phyloP scores from a whole-genome alignment of 2,888 invertebrate species.

The Hirtodrosophila histrioides region DNA sequence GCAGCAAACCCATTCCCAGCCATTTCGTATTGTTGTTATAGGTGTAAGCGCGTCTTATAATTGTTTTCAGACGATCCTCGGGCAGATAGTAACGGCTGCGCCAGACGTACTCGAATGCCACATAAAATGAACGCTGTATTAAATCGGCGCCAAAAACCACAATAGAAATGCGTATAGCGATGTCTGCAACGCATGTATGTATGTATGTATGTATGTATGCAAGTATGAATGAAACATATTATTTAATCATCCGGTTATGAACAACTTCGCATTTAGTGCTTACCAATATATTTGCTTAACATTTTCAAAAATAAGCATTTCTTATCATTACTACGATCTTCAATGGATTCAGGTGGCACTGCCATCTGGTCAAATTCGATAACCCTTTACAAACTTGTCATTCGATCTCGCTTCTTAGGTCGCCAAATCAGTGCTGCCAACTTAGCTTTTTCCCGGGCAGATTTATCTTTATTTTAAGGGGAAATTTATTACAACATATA shows the following conservation, averaged over 20 bases:
- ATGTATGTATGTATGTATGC: background rate
- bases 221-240: background rate
- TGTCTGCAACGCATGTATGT: slow-evolving; percentile 43
- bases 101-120: slow-evolving; percentile 45
- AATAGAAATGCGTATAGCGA: slow-evolving; percentile 34
- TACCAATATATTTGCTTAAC: slow-evolving; percentile 47
- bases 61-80: slow-evolving; percentile 48
- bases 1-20: slow-evolving; percentile 20
- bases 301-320: slow-evolving; percentile 32
- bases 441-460: no score
- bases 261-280: slow-evolving; percentile 1
- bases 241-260: no score
- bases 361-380: slow-evolving; percentile 23
- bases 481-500: no score
- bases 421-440: background rate
- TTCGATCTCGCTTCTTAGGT: background rate
- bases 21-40: slow-evolving; percentile 33
- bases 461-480: no score
- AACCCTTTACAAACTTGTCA: no score
- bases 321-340: slow-evolving; percentile 2
- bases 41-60: slow-evolving; percentile 47
- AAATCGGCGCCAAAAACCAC: slow-evolving; percentile 58
- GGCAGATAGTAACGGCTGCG: slow-evolving; percentile 59
- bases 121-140: slow-evolving; percentile 43
- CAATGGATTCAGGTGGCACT: background rate